Conservation (phyloP, 2,113 vertebrate genomes). For the Chrysochloris asiatica region DNA sequence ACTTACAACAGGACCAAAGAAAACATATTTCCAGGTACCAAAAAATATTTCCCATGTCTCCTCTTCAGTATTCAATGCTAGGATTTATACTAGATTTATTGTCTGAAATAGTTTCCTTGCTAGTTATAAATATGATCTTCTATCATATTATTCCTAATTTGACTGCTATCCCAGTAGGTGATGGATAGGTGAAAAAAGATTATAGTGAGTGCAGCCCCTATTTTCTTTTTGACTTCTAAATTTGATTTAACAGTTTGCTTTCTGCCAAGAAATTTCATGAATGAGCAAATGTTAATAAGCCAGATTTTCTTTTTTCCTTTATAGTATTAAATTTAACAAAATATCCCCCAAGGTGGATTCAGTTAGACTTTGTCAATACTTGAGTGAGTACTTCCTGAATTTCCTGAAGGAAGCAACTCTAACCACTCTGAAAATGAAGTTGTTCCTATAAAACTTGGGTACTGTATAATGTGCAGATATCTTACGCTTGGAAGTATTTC, state of each 20-base stretch:
- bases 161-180: constrained; percentile 50
- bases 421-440: constrained; percentile 56
- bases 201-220: constrained; percentile 4
- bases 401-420: constrained; percentile 52
- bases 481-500: constrained; percentile 52
- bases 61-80: constrained; percentile 45
- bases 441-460: constrained; percentile 46
- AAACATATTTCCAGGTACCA: constrained; percentile 46
- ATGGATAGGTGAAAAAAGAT: constrained; percentile 64
- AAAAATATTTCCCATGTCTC: background rate
- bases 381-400: constrained; percentile 59
- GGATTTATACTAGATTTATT: constrained; percentile 59
- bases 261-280: constrained; percentile 46
- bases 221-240: constrained; percentile 54
- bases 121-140: constrained; percentile 61
- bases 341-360: constrained; percentile 62
- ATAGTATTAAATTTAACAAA: constrained; percentile 53
- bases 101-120: constrained; percentile 64
- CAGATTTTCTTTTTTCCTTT: constrained; percentile 24
- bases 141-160: constrained; percentile 35
- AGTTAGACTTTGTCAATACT: constrained; percentile 49
- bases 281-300: constrained; percentile 65
- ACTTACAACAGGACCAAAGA: constrained; percentile 44
- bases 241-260: constrained; percentile 52
- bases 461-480: background rate